These are phyloP conservation scores for Apis florea DNA, from an alignment of 1,140 invertebrate species.

Conservation along the genomic window DNA sequence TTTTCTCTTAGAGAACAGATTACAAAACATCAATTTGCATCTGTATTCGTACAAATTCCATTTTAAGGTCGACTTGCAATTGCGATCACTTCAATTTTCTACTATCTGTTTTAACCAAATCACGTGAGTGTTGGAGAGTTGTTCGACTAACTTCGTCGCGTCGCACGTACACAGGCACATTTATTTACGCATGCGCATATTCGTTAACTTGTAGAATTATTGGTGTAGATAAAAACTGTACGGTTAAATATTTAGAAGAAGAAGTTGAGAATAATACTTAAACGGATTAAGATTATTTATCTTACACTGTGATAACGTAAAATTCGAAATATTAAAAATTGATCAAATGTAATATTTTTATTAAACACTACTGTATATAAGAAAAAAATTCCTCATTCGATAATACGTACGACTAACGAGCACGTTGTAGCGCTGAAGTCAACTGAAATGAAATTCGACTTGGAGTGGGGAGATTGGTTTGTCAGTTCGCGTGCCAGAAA, in stretches of 20 bases:
- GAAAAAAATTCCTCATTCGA: background rate
- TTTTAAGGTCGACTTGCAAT: conserved; percentile 7
- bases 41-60: conserved; percentile 7
- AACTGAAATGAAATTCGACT: background rate
- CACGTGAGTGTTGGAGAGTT: background rate
- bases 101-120: conserved; percentile 3
- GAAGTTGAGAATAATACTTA: background rate
- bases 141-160: background rate
- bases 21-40: background rate
- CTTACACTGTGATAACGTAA: background rate
- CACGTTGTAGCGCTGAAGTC: background rate
- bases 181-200: background rate
- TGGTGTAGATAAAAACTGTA: background rate
- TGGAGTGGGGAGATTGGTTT: background rate
- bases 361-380: background rate
- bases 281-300: background rate
- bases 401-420: background rate
- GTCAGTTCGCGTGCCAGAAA: conserved; percentile 29
- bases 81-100: conserved; percentile 7
- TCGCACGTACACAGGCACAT: background rate
- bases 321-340: background rate
- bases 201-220: background rate
- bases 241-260: background rate
- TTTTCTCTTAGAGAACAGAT: background rate
- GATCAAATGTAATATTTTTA: background rate